Evolutionary conservation across 2,113 vertebrate species (phyloP), one percentile per base, ranked within the genome.

Genomic region (Pelobates fuscus): DNA sequence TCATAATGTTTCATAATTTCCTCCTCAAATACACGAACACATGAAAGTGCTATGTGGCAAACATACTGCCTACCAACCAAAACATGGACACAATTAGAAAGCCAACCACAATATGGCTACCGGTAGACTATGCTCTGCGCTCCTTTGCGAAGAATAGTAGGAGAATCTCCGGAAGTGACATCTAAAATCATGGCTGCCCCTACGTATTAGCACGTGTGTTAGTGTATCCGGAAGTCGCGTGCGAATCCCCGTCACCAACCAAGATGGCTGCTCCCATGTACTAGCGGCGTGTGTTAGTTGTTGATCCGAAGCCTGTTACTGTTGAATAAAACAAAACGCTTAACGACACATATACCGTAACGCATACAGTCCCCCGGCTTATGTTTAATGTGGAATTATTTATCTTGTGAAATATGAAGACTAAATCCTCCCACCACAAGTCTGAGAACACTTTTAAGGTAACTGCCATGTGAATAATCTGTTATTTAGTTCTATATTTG

Each of bases 401-500:
- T 2, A 21, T 25, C 1, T 0, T 18, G 17, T 74, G 65, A 79
- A 11, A 66, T 79, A 93, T 93, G 92, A 93, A 92, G 86, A 84
- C 82, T n/a, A 98, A 95, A 61, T 90, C 95, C 2, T 80, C 92
- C 23, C 89, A 94, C 68, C 95, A 96, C 83, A 97, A 95, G 86
- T 89, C 94, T 1, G 93, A 94, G 79, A 98, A 98, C 80, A 98
- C 95, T 0, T 89, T 86, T 84, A 87, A 93, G 93, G 97, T 98
- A 82, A 96, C 94, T 49, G 44, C 44, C 1, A 17, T 49, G 44
- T 18, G 44, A 41, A 8, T 41, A 41, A 41, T 12, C 37, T 8
- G 7, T 41, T 7, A 41, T 41, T 41, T 7, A n/a, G n/a, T n/a
- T n/a, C n/a, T n/a, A n/a, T n/a, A n/a, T n/a, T n/a, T n/a, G n/a